A percentile compares a stretch with the other conserved stretches of the same genome.
Conservation (phyloP, 2,888 invertebrate species). For the Dryomyza anilis region DNA sequence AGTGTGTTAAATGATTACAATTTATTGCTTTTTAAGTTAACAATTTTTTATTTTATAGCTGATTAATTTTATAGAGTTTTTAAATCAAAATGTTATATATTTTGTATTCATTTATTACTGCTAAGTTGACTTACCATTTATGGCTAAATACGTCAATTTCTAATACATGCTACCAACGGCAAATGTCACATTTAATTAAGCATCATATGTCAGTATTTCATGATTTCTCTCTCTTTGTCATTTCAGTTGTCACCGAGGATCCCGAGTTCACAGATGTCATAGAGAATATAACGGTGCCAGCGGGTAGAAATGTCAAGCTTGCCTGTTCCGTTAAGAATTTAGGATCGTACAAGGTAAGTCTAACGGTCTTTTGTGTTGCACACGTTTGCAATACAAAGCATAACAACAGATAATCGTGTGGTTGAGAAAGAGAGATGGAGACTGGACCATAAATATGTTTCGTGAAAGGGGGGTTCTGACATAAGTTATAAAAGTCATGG, state of each 20-base stretch:
- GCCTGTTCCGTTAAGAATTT: constrained; percentile 62
- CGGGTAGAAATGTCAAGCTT: constrained; percentile 61
- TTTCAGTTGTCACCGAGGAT: constrained; percentile 78
- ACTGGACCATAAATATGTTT: background rate
- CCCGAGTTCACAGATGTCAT: constrained; percentile 90
- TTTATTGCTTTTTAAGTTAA: too few species aligned
- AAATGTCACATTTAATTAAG: background rate
- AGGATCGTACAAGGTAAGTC: constrained; percentile 61
- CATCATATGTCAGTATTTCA: background rate
- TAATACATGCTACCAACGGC: background rate
- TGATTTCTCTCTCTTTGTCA: background rate
- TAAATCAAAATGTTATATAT: too few species aligned
- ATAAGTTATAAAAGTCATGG: background rate
- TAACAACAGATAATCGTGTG: background rate
- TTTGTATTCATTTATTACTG: too few species aligned
- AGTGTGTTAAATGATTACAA: too few species aligned
- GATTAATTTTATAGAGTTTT: too few species aligned
- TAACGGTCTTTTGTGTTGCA: too few species aligned
- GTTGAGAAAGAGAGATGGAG: background rate
- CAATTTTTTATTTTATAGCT: too few species aligned
- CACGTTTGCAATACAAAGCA: too few species aligned
- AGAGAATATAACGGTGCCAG: constrained; percentile 86
- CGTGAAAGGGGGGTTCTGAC: background rate
- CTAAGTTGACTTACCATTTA: too few species aligned
- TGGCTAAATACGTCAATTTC: too few species aligned